Evolutionary conservation across 1,140 invertebrate genomes (phyloP).

Genomic region (Campoletis sonorensis): DNA sequence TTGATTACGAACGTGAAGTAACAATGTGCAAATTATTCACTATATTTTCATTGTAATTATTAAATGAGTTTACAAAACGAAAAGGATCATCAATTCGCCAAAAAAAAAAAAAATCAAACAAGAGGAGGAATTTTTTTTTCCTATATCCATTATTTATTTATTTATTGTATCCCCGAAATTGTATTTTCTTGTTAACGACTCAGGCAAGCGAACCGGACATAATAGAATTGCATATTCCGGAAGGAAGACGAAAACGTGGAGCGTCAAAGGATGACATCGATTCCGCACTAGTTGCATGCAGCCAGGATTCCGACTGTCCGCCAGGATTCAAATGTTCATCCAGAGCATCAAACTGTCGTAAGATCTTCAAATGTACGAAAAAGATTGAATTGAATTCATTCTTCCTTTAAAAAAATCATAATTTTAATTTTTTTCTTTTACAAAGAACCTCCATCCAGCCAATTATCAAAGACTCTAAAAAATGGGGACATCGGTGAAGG

Average conservation of each 20-base stretch:
- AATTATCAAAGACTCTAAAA: too few relatives aligned
- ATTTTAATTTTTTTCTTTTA: not conserved
- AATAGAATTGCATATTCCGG: conserved; percentile 54
- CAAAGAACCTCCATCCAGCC: not conserved
- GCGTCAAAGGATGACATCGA: conserved; percentile 11
- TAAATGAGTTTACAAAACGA: too few relatives aligned
- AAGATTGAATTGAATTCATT: not conserved
- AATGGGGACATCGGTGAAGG: too few relatives aligned
- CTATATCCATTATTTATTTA: too few relatives aligned
- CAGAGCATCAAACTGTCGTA: conserved; percentile 50
- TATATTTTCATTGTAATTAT: too few relatives aligned
- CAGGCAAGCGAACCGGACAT: conserved; percentile 48
- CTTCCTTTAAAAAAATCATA: not conserved
- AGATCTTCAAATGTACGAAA: conserved; percentile 30
- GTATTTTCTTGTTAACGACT: not conserved
- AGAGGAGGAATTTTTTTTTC: too few relatives aligned
- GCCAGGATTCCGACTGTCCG: conserved; percentile 50
- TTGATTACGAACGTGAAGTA: too few relatives aligned
- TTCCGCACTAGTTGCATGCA: conserved; percentile 43
- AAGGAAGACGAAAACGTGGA: conserved; percentile 49
- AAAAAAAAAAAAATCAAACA: too few relatives aligned
- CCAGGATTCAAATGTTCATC: conserved; percentile 44
- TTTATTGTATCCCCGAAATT: too few relatives aligned
- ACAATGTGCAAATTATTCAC: too few relatives aligned
- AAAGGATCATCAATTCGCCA: too few relatives aligned